Evolutionary conservation across 2,888 invertebrate species (phyloP).

Genomic region (Clanis bilineata): DNA sequence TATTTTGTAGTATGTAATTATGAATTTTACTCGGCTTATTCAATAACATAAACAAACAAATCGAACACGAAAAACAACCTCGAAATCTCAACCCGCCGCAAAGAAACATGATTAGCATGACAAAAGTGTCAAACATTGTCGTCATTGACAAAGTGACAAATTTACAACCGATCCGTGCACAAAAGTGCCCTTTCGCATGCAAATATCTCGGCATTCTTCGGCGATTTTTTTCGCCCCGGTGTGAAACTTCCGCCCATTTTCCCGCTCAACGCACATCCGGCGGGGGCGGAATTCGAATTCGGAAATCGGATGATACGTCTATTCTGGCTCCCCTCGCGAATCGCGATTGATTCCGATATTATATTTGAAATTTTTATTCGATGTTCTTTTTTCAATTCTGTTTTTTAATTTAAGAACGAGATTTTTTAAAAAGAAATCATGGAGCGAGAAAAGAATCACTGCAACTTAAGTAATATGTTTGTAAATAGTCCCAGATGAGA

Average conservation of each 20-base stretch:
- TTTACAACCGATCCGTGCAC: conserved; percentile 74
- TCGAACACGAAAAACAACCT: neutral
- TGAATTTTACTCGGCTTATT: too few relatives aligned
- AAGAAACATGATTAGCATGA: conserved; percentile 71
- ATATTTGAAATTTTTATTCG: conserved; percentile 26
- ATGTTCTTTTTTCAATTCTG: neutral
- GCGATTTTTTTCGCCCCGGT: conserved; percentile 64
- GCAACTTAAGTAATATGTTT: neutral
- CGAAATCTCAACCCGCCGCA: conserved; percentile 29
- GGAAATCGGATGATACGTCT: conserved; percentile 73
- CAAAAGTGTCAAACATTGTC: conserved; percentile 72
- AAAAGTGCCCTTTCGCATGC: conserved; percentile 78
- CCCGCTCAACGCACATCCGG: conserved; percentile 77
- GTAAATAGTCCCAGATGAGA: neutral
- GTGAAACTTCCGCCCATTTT: conserved; percentile 80
- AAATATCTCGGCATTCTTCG: conserved; percentile 63
- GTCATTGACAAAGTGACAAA: conserved; percentile 79
- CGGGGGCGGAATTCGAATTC: conserved; percentile 65
- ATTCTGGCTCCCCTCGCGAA: conserved; percentile 57
- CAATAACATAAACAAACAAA: neutral
- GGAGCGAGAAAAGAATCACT: neutral
- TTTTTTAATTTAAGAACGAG: neutral
- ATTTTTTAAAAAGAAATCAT: neutral
- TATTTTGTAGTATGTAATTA: too few relatives aligned
- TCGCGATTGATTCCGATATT: conserved; percentile 53